Conservation (phyloP, 53 echinoderm and acorn worm genomes). For the Temnopleurus reevesii region DNA sequence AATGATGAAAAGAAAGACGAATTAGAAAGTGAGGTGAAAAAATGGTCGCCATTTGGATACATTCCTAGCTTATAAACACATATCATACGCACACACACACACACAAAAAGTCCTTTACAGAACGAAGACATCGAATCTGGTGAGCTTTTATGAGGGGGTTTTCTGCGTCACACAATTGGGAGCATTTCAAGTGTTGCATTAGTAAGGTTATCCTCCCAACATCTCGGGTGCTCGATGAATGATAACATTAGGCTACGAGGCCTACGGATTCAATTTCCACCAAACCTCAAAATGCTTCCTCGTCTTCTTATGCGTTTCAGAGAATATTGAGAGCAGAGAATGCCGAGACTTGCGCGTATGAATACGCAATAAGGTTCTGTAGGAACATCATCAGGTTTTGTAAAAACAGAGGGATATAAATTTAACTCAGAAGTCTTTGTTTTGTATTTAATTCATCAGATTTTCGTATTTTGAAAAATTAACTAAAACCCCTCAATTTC, state of each 20-base stretch:
- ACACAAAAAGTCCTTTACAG: not conserved
- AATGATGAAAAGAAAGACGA: not conserved
- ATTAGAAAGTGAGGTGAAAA: not conserved
- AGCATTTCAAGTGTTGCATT: slow-evolving; percentile 7
- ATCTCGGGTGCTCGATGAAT: not conserved
- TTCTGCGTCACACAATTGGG: not conserved
- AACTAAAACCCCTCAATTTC: too few species aligned
- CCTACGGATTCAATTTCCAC: slow-evolving; percentile 35
- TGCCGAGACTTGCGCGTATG: too few species aligned
- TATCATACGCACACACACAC: too few species aligned
- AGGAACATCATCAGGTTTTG: too few species aligned
- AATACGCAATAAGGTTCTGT: too few species aligned
- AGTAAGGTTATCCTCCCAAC: not conserved
- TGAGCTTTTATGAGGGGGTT: not conserved
- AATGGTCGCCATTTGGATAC: not conserved
- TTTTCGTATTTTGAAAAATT: too few species aligned
- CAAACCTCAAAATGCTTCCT: not conserved
- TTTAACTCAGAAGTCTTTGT: too few species aligned
- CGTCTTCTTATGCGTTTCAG: too few species aligned
- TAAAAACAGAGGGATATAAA: too few species aligned
- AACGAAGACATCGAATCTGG: not conserved
- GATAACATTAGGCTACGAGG: slow-evolving; percentile 39
- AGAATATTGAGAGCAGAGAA: too few species aligned
- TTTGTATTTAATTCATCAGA: too few species aligned
- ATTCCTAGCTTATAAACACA: too few species aligned